Conservation (phyloP, 2,797 vertebrate species). For the Acestrorhynchus altus region DNA sequence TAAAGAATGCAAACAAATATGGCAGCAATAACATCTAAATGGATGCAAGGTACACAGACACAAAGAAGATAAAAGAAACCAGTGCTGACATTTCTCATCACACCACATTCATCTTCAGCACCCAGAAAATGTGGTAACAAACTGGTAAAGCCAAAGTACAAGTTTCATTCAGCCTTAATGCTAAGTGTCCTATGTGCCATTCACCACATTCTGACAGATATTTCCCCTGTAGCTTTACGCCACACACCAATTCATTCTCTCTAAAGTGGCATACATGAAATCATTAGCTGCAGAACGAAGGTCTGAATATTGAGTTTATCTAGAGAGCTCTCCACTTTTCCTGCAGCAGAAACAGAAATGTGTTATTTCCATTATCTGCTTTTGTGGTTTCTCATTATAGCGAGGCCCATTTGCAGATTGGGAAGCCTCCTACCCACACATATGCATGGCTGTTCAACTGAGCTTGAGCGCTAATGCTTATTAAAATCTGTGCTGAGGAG, state of each 20-base stretch:
- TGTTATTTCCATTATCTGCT: slow-evolving; percentile 51
- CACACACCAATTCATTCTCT: slow-evolving; percentile 18
- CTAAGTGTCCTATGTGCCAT: slow-evolving; percentile 6
- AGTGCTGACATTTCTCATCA: background rate
- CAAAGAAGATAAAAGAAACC: background rate
- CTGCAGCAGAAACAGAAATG: slow-evolving; percentile 29
- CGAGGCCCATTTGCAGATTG: slow-evolving; percentile 28
- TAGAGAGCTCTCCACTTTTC: background rate
- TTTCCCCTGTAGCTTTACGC: slow-evolving; percentile 35
- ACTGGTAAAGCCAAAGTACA: slow-evolving; percentile 23
- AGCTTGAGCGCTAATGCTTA: slow-evolving; percentile 53
- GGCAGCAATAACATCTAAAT: too few species aligned
- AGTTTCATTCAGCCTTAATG: background rate
- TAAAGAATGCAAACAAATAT: too few species aligned
- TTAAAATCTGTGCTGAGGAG: slow-evolving; percentile 58
- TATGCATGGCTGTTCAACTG: slow-evolving; percentile 40
- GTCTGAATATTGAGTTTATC: slow-evolving; percentile 12
- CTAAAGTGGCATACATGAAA: background rate
- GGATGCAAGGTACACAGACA: background rate
- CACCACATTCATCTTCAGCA: slow-evolving; percentile 25
- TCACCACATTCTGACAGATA: slow-evolving; percentile 19
- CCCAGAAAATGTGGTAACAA: slow-evolving; percentile 15
- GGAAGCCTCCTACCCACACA: slow-evolving; percentile 24
- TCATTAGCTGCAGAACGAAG: slow-evolving; percentile 36
- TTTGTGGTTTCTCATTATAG: slow-evolving; percentile 54